Base-by-base conservation (phyloP, 2,113 vertebrate genomes). In the Lepus timidus region DNA sequence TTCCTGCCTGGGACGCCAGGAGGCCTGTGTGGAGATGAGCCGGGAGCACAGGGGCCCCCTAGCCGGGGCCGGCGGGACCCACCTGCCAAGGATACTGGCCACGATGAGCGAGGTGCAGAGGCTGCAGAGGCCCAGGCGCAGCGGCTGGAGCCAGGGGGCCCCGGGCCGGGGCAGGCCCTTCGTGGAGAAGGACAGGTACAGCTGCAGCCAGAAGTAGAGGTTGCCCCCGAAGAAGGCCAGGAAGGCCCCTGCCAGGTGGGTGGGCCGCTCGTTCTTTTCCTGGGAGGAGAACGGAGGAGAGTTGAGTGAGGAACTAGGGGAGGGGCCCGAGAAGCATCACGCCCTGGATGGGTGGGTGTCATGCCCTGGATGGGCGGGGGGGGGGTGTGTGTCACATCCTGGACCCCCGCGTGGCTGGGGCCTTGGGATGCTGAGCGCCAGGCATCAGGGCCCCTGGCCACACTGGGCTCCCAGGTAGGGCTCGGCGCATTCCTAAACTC, bases 151-250 rank as follows among this genome's bases (percentile, higher is more conserved):
- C 98, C 98, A 99, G 55, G n/a, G 65, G 1, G 93, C 95, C 65
- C 98, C 98, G 0, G 90, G 95, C 36, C 58, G 97, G 4, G 98
- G 98, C n/a, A 61, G 96, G 10, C 95, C 97, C 78, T 95, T 95
- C n/a, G 96, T 84, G 39, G 23, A 4, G 85, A 98, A 98, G 12
- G 96, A 98, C 13, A 99, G 97, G 51, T 96, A 95, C 6, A 98
- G 73, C 96, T 99, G 99, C 17, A 98, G 22, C 99, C 99, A 99
- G 97, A 99, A 99, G 96, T 99, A 99, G 33, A 94, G 27, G 55
- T 97, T 70, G 25, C 99, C 99, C 5, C 98, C 9, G 14, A 97
- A 39, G 58, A 99, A 99, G 13, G 99, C 98, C 19, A 99, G 49
- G 74, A 98, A 98, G 1, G 98, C 98, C 4, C 99, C 99, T 0